Conservation (phyloP, 2,113 vertebrate genomes). For the Muntiacus reevesi region DNA sequence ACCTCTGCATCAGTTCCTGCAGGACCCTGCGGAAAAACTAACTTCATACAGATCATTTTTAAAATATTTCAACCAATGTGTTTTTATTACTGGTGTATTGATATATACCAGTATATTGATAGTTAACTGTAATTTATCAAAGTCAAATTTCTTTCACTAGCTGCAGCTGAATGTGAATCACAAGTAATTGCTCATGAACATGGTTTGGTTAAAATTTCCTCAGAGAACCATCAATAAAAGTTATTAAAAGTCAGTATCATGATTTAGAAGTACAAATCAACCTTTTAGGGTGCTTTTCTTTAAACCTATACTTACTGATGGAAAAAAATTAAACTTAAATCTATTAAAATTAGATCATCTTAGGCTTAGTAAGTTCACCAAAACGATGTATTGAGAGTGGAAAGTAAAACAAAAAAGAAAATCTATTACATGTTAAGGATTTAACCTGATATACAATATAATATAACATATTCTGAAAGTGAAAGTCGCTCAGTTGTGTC, state of each 20-base stretch:
- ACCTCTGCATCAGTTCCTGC: neutral
- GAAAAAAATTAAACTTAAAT: neutral
- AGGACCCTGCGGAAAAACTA: neutral
- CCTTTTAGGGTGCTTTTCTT: neutral
- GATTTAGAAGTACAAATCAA: constrained; percentile 6
- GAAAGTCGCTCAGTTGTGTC: neutral
- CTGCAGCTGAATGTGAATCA: neutral
- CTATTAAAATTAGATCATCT: neutral
- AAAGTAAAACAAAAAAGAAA: neutral
- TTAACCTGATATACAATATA: neutral
- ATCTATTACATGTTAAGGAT: constrained; percentile 13
- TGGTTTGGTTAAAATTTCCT: constrained; percentile 24
- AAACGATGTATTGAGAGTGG: neutral
- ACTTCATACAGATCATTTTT: neutral
- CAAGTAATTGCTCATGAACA: neutral
- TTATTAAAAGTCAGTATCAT: constrained; percentile 33
- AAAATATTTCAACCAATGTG: neutral
- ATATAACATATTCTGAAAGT: neutral
- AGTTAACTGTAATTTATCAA: constrained; percentile 38
- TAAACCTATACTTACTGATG: neutral
- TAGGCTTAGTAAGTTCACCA: neutral
- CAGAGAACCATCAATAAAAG: neutral
- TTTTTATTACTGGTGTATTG: neutral
- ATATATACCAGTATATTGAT: neutral
- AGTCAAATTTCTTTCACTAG: constrained; percentile 9